These are phyloP conservation scores for Ceyx erithaca DNA, from an alignment of 2,797 vertebrate species.

Conservation along the genomic window DNA sequence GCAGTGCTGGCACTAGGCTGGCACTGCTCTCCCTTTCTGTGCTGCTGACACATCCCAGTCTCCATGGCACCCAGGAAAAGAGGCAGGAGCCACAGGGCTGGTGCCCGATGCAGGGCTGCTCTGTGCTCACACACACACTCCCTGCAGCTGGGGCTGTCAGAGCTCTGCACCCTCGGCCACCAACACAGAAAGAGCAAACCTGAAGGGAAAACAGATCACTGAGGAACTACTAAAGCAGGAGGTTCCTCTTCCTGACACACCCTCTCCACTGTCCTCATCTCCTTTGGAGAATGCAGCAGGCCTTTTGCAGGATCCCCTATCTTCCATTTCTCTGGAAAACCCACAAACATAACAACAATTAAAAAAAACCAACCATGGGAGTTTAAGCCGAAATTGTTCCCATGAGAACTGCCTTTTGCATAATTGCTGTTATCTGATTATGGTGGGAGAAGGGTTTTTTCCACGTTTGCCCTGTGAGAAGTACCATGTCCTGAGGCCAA, in stretches of 20 bases:
- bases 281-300: background rate
- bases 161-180: background rate
- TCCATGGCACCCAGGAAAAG: background rate
- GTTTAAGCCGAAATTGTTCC: background rate
- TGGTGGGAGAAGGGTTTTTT: background rate
- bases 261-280: background rate
- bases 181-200: background rate
- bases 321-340: background rate
- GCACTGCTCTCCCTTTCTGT: background rate
- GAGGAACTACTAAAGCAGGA: background rate
- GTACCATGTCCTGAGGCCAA: background rate
- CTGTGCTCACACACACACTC: background rate
- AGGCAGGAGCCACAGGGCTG: background rate
- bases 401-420: slow-evolving; percentile 5
- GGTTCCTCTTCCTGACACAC: background rate
- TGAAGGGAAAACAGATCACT: background rate
- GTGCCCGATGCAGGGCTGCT: background rate
- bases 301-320: background rate
- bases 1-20: background rate
- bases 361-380: background rate
- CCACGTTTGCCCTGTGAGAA: slow-evolving; percentile 8
- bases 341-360: background rate
- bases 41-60: background rate
- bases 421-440: slow-evolving; percentile 22
- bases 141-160: background rate